A percentile compares a stretch with the other conserved stretches of the same genome.
These are phyloP conservation scores for Anas platyrhynchos DNA, from an alignment of 2,113 vertebrate genomes.

Conservation along the genomic window DNA sequence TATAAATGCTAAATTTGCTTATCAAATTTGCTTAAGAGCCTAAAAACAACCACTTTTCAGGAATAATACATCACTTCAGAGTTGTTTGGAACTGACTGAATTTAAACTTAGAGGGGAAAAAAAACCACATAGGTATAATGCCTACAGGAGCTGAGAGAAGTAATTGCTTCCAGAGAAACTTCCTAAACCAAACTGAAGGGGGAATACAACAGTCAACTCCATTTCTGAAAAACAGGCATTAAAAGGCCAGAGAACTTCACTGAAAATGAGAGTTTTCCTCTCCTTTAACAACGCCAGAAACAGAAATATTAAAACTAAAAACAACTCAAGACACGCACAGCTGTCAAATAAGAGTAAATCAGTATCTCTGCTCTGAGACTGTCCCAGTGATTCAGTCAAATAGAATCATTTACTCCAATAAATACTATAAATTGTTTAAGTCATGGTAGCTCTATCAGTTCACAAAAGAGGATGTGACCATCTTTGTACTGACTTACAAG, in stretches of 20 bases:
- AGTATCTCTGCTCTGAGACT: not conserved
- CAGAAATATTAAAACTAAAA: not conserved
- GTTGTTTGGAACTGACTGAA: constrained; percentile 43
- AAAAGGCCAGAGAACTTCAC: not conserved
- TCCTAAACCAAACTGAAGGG: not conserved
- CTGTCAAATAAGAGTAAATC: constrained; percentile 17
- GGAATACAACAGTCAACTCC: not conserved
- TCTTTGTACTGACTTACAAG: not conserved
- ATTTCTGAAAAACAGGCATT: constrained; percentile 30
- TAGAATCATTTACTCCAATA: not conserved
- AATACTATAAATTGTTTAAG: constrained; percentile 16
- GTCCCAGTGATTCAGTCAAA: not conserved
- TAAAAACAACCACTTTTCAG: constrained; percentile 26
- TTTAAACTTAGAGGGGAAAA: not conserved
- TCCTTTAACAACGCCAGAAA: constrained; percentile 1
- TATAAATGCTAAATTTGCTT: constrained; percentile 16
- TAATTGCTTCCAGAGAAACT: constrained; percentile 61
- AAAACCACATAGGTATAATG: not conserved
- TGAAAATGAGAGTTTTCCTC: constrained; percentile 12
- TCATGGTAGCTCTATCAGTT: not conserved
- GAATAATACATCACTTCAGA: not conserved
- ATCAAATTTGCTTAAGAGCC: constrained; percentile 29
- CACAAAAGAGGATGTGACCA: not conserved
- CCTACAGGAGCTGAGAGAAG: not conserved
- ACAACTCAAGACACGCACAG: not conserved